Percentiles rank a stretch among this genome's conserved stretches.
These are phyloP conservation scores for Himantopus leucocephalus DNA, from an alignment of 2,113 vertebrate species.

Conservation along the genomic window DNA sequence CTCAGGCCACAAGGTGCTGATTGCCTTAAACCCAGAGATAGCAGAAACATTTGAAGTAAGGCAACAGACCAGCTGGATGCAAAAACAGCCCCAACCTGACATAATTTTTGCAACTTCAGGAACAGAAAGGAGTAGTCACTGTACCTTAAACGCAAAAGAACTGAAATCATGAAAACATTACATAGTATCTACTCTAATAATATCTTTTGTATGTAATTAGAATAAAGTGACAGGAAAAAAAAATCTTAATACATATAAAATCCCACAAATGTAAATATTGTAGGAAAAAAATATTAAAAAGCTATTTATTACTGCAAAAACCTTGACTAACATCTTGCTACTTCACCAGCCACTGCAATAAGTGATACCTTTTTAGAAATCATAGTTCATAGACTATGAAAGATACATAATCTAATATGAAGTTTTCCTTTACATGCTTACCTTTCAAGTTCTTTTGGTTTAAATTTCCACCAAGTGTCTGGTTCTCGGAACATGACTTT, in stretches of 20 bases:
- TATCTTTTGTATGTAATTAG: not conserved
- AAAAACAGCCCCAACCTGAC: not conserved
- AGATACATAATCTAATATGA: not conserved
- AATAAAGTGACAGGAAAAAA: not conserved
- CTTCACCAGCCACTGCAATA: not conserved
- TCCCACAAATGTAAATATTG: not conserved
- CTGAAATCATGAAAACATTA: not conserved
- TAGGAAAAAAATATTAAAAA: not conserved
- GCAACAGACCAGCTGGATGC: not conserved
- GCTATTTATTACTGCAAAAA: not conserved
- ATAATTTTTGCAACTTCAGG: not conserved
- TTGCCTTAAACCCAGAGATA: not conserved
- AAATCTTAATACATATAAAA: not conserved
- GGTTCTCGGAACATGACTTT: constrained; percentile 93
- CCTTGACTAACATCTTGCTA: not conserved
- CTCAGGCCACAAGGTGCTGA: not conserved
- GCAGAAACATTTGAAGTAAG: not conserved
- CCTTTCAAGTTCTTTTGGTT: constrained; percentile 93
- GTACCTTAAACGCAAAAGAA: not conserved
- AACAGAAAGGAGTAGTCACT: not conserved
- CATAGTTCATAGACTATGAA: not conserved
- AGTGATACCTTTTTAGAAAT: not conserved
- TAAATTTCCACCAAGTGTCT: constrained; percentile 96
- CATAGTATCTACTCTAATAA: not conserved
- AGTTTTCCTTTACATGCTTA: constrained; percentile 64